A percentile compares a stretch with the other conserved stretches of the same genome.
phyloP scores from a whole-genome alignment of 37 sponge, comb jelly and placozoan species.

The Eunapius fragilis region DNA sequence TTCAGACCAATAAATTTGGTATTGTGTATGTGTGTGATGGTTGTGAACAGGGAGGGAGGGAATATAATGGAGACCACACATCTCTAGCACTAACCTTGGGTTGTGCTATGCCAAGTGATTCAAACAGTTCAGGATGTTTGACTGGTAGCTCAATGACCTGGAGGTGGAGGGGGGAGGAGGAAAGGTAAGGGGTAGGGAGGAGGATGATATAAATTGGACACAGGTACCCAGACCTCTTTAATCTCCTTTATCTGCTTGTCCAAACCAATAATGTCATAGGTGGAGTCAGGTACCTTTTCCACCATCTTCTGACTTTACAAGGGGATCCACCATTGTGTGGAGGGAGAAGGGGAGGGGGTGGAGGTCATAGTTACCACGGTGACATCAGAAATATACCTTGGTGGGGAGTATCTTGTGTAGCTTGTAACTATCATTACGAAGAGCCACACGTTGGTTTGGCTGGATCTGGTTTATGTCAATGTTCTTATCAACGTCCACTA shows the following conservation, averaged over 20 bases:
- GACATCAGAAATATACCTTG: conserved; percentile 60
- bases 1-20: no score
- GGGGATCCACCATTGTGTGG: conserved; percentile 90
- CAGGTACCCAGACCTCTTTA: conserved; percentile 74
- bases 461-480: no score
- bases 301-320: conserved; percentile 99
- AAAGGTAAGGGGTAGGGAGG: neutral
- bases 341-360: neutral
- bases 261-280: conserved; percentile 99
- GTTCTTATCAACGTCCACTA: no score
- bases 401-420: conserved; percentile 98
- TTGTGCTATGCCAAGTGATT: conserved; percentile 96
- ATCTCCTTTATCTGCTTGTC: conserved; percentile 99
- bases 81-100: conserved; percentile 96
- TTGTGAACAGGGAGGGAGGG: no score
- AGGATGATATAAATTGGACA: conserved; percentile 2
- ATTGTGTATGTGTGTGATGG: no score
- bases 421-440: conserved; percentile 93
- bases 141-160: conserved; percentile 97
- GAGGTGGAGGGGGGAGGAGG: neutral
- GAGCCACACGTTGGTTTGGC: no score
- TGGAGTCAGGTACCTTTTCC: conserved; percentile 99
- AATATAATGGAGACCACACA: no score
- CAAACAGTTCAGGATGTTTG: conserved; percentile 99
- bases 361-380: neutral